Base-by-base conservation (phyloP, 2,888 invertebrate species). In the Rhabditophanes sp. region DNA sequence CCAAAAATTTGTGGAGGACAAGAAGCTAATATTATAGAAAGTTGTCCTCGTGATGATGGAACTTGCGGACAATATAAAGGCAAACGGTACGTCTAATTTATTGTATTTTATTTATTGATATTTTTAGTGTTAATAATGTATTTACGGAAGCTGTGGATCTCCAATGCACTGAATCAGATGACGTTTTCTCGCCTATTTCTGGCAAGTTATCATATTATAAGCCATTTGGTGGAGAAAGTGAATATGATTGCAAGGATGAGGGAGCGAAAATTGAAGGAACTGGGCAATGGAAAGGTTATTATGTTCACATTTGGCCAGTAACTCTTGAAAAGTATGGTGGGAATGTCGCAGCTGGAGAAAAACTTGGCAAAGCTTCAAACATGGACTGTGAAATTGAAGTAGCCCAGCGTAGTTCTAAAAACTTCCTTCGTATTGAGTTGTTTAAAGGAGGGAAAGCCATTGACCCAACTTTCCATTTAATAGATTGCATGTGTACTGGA, bases 271-370 rank as follows among this genome's bases (percentile, higher is more conserved):
- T 64, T 30, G 56, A 62, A 27, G 62, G 62, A 32, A 48, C 46
- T 7, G 64, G 64, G 11, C 56, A 58, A 29, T 64, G 63, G 63
- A 50, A 55, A 34, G 64, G 64, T 46, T 63, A 64, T 40, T 49
- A 51, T 16, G 61, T 44, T 3, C 43, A 54, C 39, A 62, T 63
- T 30, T 45, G 48, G 15, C 53, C 52, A 14, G 48, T 64, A n/a
- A 46, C 46, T 14, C 42, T 55, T n/a, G 33, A 47, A 18, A 41
- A 39, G 11, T 60, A 43, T 35, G 56, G 60, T n/a, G 61, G 63
- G 2, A 20, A 41, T 15, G 61, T 64, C 12, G 39, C 43, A 18
- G 47, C 49, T 1, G 50, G 48, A 3, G 46, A 48, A n/a, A 36
- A 39, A 9, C 35, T 48, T 11, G 50, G 49, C 1, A 28, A 36